Conservation (phyloP, 1,140 invertebrate genomes). For the Brachionus calyciflorus region DNA sequence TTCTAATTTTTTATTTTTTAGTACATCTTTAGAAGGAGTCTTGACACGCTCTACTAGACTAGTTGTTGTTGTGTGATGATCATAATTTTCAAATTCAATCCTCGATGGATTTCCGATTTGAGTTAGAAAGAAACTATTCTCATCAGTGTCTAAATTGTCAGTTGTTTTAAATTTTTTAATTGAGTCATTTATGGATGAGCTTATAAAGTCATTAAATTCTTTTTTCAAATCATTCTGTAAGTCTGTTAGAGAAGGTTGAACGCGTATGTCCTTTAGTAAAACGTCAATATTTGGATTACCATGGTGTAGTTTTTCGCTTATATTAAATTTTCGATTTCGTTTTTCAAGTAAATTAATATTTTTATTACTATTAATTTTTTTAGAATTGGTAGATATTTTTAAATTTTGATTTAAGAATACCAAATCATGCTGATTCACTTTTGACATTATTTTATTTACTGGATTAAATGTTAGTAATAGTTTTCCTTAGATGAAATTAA, state of each 20-base stretch:
- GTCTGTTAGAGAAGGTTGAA: not conserved
- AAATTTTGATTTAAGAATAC: slow-evolving; percentile 9
- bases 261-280: not conserved
- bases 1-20: not conserved
- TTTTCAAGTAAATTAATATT: not conserved
- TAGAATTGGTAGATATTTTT: not conserved
- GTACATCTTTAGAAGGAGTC: not conserved
- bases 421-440: not conserved
- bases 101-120: not conserved
- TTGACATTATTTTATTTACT: not conserved
- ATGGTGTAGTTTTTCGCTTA: too few relatives aligned
- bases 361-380: not conserved
- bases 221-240: slow-evolving; percentile 18
- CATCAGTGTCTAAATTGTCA: not conserved
- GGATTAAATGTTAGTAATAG: not conserved
- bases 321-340: too few relatives aligned
- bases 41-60: not conserved
- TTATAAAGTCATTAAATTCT: slow-evolving; percentile 20
- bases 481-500: too few relatives aligned
- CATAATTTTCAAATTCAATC: slow-evolving; percentile 1
- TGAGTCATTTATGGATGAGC: not conserved
- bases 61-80: not conserved
- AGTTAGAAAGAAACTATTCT: slow-evolving; percentile 3
- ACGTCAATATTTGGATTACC: slow-evolving; percentile 1
- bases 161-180: slow-evolving; percentile 8